Conservation (phyloP, 2,113 vertebrate genomes). For the Nothocercus nigrocapillus region DNA sequence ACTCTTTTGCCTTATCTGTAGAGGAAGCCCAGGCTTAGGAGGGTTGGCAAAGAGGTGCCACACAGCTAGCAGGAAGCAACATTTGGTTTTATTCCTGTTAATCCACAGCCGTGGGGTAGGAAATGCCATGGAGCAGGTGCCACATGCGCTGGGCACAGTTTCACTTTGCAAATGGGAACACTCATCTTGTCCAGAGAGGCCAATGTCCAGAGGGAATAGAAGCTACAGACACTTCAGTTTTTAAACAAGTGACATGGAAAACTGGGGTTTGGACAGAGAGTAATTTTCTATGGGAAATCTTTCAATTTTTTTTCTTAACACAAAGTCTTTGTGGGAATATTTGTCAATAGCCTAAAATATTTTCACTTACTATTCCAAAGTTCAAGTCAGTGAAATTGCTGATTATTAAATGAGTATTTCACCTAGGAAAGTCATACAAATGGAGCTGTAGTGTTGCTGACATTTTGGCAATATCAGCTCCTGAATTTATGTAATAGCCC, state of each 20-base stretch:
- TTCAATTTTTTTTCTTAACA: neutral
- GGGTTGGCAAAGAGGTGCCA: rapidly evolving
- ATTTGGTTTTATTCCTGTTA: neutral
- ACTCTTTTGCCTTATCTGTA: rapidly evolving
- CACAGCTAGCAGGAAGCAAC: neutral
- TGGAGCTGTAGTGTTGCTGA: neutral
- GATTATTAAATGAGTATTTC: neutral
- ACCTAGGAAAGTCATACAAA: neutral
- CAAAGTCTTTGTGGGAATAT: neutral
- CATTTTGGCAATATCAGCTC: neutral
- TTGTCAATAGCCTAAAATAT: neutral
- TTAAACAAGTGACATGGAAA: neutral
- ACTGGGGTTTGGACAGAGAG: too few species aligned
- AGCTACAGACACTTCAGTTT: rapidly evolving
- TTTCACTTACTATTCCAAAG: neutral
- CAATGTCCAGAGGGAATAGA: neutral
- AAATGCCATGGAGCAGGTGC: neutral
- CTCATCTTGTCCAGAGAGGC: neutral
- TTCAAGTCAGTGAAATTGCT: neutral
- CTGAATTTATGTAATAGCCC: neutral
- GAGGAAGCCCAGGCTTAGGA: neutral
- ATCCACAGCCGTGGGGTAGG: rapidly evolving
- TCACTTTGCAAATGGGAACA: too few species aligned
- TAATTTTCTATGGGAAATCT: neutral
- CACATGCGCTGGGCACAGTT: rapidly evolving